Percentiles rank a stretch among this genome's conserved stretches.
Conservation (phyloP, 2,888 invertebrate species). For the Formica aserva region DNA sequence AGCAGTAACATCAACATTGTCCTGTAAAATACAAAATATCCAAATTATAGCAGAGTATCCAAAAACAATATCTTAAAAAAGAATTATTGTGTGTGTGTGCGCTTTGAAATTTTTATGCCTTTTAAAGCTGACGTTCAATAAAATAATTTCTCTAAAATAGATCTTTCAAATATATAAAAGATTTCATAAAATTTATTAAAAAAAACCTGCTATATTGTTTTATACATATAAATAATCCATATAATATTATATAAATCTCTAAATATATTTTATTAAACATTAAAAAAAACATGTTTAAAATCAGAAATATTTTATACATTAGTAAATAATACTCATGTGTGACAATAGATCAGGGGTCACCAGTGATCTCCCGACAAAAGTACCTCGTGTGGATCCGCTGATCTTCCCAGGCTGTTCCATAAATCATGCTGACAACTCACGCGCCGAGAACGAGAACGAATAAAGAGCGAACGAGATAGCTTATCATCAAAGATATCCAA, state of each 20-base stretch:
- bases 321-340: no score
- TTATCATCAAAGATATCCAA: no score
- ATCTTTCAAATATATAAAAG: neutral
- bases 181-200: neutral
- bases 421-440: no score
- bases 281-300: neutral
- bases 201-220: neutral
- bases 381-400: no score
- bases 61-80: neutral
- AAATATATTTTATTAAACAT: neutral
- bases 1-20: neutral
- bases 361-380: no score
- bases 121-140: neutral
- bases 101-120: neutral
- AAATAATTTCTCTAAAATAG: neutral
- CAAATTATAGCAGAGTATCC: neutral
- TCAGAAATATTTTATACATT: neutral
- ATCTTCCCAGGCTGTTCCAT: no score
- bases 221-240: neutral
- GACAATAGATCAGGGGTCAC: no score
- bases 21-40: neutral
- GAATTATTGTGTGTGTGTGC: no score
- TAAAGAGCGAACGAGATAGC: no score
- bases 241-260: neutral
- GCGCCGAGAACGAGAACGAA: no score